Conservation (phyloP, 2,113 vertebrate species). For the Hemicordylus capensis region DNA sequence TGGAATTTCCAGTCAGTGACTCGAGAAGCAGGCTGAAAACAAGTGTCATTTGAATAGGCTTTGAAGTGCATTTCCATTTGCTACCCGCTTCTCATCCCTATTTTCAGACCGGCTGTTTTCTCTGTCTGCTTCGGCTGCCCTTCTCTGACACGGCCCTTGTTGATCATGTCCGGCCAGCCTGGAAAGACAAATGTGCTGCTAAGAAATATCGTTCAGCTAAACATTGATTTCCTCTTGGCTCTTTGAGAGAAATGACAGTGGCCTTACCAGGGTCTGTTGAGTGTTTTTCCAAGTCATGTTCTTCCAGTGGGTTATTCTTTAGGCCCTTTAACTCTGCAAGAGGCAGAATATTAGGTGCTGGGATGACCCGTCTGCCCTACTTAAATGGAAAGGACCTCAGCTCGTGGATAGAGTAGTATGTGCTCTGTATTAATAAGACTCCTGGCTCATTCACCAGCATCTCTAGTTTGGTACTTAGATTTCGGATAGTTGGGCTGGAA, state of each 20-base stretch:
- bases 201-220: background rate
- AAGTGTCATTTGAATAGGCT: no score
- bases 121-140: conserved; percentile 29
- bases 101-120: conserved; percentile 4
- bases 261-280: background rate
- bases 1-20: conserved; percentile 32
- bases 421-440: no score
- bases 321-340: conserved; percentile 21
- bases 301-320: conserved; percentile 27
- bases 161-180: background rate
- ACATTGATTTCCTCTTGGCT: conserved; percentile 24
- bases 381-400: no score
- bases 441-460: no score
- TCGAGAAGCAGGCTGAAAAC: conserved; percentile 47
- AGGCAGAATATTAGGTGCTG: background rate
- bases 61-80: conserved; percentile 9
- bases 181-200: no score
- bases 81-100: background rate
- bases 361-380: no score
- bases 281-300: conserved; percentile 22
- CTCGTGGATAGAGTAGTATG: no score
- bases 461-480: no score
- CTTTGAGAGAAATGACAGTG: no score
- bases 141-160: background rate
- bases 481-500: no score